Evolutionary conservation across 2,797 vertebrate genomes (phyloP), one percentile per base, ranked within the genome.

Genomic region (Acropternis orthonyx): DNA sequence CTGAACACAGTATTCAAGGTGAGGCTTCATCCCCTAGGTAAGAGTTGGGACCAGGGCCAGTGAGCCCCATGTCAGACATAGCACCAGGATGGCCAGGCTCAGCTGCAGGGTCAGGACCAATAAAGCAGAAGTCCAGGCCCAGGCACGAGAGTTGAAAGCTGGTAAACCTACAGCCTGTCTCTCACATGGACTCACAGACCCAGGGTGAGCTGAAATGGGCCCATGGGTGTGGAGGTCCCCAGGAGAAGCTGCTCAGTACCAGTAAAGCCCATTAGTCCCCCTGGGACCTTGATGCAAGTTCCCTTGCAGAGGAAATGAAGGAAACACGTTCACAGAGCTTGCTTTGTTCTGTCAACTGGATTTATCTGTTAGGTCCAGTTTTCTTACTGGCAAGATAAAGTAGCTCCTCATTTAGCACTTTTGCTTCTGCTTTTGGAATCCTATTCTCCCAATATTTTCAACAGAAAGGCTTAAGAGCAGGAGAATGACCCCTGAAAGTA

Each of bases 151-250:
- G 27, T 12, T 63, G 58, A 43, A 59, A 32, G 12, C 14, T 62
- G 21, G 2, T 14, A 23, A 68, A 39, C 36, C 4, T 34, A n/a
- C 7, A 76, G 24, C 8, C 8, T 21, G 1, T 43, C 32, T 66
- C 22, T 32, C 30, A 20, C 23, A 22, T 6, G 6, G 49, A 48
- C 8, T 14, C 27, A 74, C 12, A 44, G 36, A 46, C 5, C 14
- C 14, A 62, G 37, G 6, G 14, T 17, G 7, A 39, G 32, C 10
- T 36, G 16, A 51, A 68, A 41, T 6, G 9, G 16, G 14, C 4
- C 17, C 3, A 0, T 5, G 27, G 23, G 5, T 37, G 7, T 59
- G 46, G 18, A 13, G 6, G 12, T 8, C n/a, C 16, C 19, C 20
- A 34, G 24, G 6, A 37, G n/a, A 59, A 28, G 21, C 18, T 46